A percentile compares a stretch with the other conserved stretches of the same genome.
These are phyloP conservation scores for Leiothrix lutea DNA, from an alignment of 2,113 vertebrate genomes.

Conservation along the genomic window DNA sequence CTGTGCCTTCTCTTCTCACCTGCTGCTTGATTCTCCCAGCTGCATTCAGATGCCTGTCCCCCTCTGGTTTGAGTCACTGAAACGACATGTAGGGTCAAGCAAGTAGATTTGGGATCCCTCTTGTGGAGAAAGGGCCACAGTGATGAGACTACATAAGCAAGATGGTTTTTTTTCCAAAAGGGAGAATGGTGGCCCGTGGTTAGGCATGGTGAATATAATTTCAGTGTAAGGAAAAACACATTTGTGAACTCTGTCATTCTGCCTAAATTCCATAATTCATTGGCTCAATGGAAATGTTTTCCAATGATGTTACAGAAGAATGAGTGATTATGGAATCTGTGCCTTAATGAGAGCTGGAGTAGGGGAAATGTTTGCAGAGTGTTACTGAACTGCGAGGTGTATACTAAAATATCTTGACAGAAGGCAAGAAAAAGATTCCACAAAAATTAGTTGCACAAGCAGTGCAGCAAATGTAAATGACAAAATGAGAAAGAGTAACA, in stretches of 20 bases:
- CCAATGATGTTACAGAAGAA: neutral
- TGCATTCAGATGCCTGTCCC: neutral
- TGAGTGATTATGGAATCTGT: neutral
- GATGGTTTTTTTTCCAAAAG: neutral
- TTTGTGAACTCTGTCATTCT: neutral
- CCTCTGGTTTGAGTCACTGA: neutral
- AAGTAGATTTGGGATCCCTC: neutral
- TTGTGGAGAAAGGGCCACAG: neutral
- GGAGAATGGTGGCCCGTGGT: accelerated
- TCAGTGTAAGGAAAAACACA: neutral
- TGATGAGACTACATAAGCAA: neutral
- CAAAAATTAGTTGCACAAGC: neutral
- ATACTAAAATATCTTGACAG: neutral
- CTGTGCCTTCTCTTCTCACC: neutral
- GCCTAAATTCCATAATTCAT: neutral
- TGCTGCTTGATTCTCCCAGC: neutral
- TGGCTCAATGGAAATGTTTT: neutral
- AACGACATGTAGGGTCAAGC: neutral
- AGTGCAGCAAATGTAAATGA: neutral
- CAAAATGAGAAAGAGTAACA: neutral
- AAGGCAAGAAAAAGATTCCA: neutral
- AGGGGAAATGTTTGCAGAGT: neutral
- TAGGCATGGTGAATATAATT: neutral
- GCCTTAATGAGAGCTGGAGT: neutral
- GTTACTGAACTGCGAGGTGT: neutral